Conservation (phyloP, 2,888 invertebrate species). For the Hypolimnas misippus region DNA sequence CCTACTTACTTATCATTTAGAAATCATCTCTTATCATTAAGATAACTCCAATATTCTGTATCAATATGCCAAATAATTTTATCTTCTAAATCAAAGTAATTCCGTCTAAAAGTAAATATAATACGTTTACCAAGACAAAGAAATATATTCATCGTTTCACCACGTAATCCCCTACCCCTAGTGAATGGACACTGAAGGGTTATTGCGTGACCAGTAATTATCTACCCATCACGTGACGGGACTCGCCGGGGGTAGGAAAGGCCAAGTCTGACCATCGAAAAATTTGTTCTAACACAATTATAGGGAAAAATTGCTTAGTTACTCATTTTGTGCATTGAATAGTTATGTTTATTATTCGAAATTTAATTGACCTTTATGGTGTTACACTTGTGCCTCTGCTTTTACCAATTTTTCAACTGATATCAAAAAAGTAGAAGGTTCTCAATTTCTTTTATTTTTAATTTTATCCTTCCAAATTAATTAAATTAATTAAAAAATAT, state of each 20-base stretch:
- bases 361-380: no score
- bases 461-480: no score
- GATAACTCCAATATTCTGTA: background rate
- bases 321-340: slow-evolving; percentile 4
- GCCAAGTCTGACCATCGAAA: slow-evolving; percentile 49
- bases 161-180: slow-evolving; percentile 32
- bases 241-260: slow-evolving; percentile 59
- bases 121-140: slow-evolving; percentile 10
- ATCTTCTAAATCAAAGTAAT: background rate
- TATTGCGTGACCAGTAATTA: slow-evolving; percentile 67
- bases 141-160: slow-evolving; percentile 19
- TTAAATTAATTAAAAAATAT: no score
- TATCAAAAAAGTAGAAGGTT: no score
- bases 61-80: background rate
- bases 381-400: no score
- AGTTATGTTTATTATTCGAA: background rate
- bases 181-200: slow-evolving; percentile 57
- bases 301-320: slow-evolving; percentile 21
- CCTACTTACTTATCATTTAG: no score
- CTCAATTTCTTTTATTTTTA: no score
- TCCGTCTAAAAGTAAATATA: slow-evolving; percentile 5
- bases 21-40: no score
- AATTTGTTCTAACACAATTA: slow-evolving; percentile 29
- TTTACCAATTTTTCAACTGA: no score
- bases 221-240: slow-evolving; percentile 49